phyloP scores from a whole-genome alignment of 1,140 invertebrate genomes.

The Lerema accius region DNA sequence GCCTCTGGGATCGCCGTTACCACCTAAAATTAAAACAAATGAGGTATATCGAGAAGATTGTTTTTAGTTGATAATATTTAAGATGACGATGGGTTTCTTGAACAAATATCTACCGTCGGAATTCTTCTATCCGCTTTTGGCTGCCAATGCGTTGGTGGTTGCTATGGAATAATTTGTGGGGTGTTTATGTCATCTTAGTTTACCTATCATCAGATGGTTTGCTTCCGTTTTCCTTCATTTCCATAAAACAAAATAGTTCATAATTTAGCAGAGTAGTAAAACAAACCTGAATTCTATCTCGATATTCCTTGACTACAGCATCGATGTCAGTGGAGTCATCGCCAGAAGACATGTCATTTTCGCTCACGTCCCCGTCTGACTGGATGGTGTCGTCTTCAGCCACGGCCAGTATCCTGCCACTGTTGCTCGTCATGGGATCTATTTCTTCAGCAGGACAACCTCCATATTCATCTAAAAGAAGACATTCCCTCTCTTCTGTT shows the following conservation, averaged over 20 bases:
- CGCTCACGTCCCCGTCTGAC: conserved; percentile 68
- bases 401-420: conserved; percentile 58
- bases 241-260: no score
- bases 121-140: no score
- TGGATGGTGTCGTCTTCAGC: conserved; percentile 64
- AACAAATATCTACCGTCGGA: no score
- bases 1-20: conserved; percentile 76
- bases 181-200: no score
- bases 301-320: conserved; percentile 83
- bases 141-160: no score
- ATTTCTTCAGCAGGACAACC: conserved; percentile 67
- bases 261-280: no score
- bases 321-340: conserved; percentile 84
- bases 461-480: conserved; percentile 81
- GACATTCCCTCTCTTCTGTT: conserved; percentile 80
- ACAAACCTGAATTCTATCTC: conserved; percentile 80
- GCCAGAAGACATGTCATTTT: conserved; percentile 70
- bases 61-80: no score
- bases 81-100: no score
- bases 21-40: conserved; percentile 52
- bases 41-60: no score
- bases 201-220: no score
- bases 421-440: conserved; percentile 59
- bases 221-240: no score
- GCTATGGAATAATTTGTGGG: no score